These are phyloP conservation scores for Brachyhypopomus occidentalis DNA, from an alignment of 2,113 vertebrate genomes.

Conservation along the genomic window DNA sequence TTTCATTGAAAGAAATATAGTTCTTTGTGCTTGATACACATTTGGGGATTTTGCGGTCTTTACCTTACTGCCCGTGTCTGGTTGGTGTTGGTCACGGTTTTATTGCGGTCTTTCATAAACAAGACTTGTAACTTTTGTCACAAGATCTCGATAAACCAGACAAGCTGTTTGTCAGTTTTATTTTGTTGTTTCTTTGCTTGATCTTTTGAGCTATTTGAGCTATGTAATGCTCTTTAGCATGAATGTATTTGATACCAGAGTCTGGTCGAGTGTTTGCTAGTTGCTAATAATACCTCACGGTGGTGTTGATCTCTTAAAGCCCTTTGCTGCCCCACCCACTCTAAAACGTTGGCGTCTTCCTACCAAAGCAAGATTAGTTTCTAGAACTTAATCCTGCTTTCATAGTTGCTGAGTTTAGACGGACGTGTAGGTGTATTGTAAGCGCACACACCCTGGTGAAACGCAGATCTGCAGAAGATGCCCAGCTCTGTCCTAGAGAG, in stretches of 20 bases:
- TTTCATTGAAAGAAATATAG: background rate
- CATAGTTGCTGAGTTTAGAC: background rate
- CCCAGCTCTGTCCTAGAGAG: too few relatives aligned
- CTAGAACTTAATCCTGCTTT: background rate
- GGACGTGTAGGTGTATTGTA: background rate
- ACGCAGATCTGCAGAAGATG: background rate
- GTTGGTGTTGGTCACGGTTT: background rate
- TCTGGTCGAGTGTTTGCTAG: background rate
- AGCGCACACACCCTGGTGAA: background rate
- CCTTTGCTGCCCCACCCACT: background rate
- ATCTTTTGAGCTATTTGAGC: background rate
- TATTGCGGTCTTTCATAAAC: background rate
- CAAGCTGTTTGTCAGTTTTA: background rate
- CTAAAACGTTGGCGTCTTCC: too few relatives aligned
- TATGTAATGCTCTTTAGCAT: background rate
- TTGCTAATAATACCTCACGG: too few relatives aligned
- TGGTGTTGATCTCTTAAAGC: background rate
- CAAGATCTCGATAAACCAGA: background rate
- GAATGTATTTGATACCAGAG: background rate
- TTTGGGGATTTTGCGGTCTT: background rate
- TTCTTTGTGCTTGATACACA: background rate
- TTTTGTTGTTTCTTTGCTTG: background rate
- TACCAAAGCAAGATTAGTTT: background rate
- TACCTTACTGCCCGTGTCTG: background rate
- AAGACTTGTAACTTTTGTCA: background rate